These are phyloP conservation scores for Salvelinus sp. DNA, from an alignment of 2,113 vertebrate genomes.

Conservation along the genomic window DNA sequence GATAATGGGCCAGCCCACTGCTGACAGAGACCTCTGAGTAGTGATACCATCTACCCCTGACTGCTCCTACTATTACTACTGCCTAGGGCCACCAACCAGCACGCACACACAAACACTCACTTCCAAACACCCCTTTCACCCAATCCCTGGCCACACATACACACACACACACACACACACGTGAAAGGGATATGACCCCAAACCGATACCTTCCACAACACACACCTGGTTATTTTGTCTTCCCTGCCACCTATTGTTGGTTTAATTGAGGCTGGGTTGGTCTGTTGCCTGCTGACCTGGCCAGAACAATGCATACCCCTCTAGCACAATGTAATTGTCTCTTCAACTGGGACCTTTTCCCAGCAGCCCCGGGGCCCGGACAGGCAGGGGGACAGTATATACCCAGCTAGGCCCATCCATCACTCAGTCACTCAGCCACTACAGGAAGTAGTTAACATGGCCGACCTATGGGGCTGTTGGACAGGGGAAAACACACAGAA, in stretches of 20 bases:
- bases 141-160: conserved; percentile 1
- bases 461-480: conserved; percentile 54
- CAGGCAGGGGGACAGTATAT: conserved; percentile 53
- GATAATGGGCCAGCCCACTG: conserved; percentile 62
- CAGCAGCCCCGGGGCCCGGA: conserved; percentile 12
- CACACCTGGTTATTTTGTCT: conserved; percentile 76
- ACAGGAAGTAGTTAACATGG: conserved; percentile 73
- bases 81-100: conserved; percentile 40
- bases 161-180: conserved; percentile 14
- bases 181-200: conserved; percentile 69
- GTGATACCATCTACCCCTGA: conserved; percentile 63
- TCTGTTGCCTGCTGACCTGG: conserved; percentile 64
- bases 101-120: conserved; percentile 23
- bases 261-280: conserved; percentile 57
- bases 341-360: conserved; percentile 64
- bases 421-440: conserved; percentile 69
- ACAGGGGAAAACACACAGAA: conserved; percentile 29
- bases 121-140: not conserved
- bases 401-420: conserved; percentile 58
- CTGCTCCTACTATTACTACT: conserved; percentile 67
- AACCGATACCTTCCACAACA: conserved; percentile 66
- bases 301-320: conserved; percentile 74
- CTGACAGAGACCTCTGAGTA: conserved; percentile 68
- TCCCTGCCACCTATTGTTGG: conserved; percentile 56
- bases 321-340: conserved; percentile 69